Percentiles rank a stretch among this genome's conserved stretches.
These are phyloP conservation scores for Limnephilus auricula DNA, from an alignment of 2,888 invertebrate genomes.

Conservation along the genomic window DNA sequence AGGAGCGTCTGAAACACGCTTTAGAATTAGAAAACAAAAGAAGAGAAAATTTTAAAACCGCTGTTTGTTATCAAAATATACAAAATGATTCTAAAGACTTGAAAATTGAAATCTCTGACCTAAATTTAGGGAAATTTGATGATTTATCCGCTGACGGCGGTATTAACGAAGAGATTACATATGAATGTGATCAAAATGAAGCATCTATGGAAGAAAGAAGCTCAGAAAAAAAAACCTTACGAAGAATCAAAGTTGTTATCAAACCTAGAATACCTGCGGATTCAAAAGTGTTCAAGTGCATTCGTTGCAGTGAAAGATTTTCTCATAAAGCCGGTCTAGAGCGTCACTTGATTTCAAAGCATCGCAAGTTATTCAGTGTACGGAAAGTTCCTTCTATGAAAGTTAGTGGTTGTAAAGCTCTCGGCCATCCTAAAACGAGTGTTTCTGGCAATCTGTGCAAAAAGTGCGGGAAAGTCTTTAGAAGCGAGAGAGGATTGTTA, in stretches of 20 bases:
- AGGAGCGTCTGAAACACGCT: background rate
- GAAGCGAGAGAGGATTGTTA: background rate
- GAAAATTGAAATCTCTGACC: background rate
- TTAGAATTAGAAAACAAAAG: background rate
- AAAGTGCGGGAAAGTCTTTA: background rate
- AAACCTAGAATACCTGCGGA: background rate
- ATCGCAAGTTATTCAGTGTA: background rate
- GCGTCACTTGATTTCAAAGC: background rate
- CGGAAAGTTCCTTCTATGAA: background rate
- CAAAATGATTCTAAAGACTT: background rate
- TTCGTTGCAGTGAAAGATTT: background rate
- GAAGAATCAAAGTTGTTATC: background rate
- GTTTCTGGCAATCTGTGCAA: background rate
- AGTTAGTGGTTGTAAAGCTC: background rate
- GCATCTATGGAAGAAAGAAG: background rate
- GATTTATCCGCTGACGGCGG: background rate
- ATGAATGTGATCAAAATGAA: background rate
- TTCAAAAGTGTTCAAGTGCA: background rate
- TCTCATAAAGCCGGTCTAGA: background rate
- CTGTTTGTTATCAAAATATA: background rate
- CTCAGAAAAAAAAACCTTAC: background rate
- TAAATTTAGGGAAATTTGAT: no score
- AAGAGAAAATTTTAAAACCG: background rate
- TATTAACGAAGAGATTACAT: background rate
- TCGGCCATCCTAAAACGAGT: no score